These are phyloP conservation scores for Meteorus colon DNA, from an alignment of 2,888 invertebrate species.

Conservation along the genomic window DNA sequence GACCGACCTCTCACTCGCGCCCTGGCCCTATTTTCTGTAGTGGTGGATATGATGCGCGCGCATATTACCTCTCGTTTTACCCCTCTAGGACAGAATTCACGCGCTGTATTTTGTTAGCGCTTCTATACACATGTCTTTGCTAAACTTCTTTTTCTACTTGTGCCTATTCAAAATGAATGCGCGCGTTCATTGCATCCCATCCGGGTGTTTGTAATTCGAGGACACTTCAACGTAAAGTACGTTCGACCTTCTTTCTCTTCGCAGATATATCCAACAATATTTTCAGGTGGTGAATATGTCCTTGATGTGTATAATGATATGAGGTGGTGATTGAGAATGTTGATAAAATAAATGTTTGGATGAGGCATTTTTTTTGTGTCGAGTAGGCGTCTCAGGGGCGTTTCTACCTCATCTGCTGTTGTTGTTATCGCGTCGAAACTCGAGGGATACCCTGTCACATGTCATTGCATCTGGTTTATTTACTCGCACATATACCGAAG, in stretches of 20 bases:
- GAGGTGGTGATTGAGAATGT: not conserved
- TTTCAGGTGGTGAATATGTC: not conserved
- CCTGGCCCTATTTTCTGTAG: slow-evolving; percentile 31
- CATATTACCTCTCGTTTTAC: slow-evolving; percentile 11
- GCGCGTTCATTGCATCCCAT: slow-evolving; percentile 19
- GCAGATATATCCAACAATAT: not conserved
- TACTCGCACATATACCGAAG: not conserved
- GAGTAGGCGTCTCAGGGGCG: slow-evolving; percentile 15
- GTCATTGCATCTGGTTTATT: slow-evolving; percentile 1
- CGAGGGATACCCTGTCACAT: not conserved
- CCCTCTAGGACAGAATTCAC: slow-evolving; percentile 23
- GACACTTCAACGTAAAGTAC: slow-evolving; percentile 30
- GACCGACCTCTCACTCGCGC: slow-evolving; percentile 33
- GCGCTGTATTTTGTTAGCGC: not conserved
- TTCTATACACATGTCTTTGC: not conserved
- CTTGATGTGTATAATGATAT: not conserved
- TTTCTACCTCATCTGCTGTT: not conserved
- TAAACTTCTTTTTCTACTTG: not conserved
- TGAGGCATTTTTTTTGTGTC: not conserved
- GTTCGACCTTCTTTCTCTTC: slow-evolving; percentile 11
- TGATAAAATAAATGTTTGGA: not conserved
- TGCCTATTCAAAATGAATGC: not conserved
- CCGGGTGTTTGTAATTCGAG: slow-evolving; percentile 30
- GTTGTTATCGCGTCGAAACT: not conserved
- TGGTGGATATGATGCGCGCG: slow-evolving; percentile 31